phyloP scores from a whole-genome alignment of 2,113 vertebrate species.

The Xyrauchen texanus region DNA sequence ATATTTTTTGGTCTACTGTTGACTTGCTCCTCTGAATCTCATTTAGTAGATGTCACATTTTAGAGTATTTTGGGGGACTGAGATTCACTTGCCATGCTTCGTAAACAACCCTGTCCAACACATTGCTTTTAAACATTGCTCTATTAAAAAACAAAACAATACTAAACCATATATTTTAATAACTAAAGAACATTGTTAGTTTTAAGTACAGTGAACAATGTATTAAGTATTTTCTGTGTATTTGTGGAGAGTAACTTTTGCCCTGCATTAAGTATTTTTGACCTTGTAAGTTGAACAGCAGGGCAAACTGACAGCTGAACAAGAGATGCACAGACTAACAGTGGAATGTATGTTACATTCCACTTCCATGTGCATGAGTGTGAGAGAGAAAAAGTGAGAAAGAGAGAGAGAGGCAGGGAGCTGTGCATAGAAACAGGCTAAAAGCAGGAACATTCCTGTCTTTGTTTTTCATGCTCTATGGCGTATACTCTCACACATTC shows the following conservation, averaged over 20 bases:
- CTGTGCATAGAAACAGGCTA: constrained; percentile 35
- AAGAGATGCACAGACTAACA: constrained; percentile 34
- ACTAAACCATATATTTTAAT: no score
- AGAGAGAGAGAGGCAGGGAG: background rate
- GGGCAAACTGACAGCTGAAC: constrained; percentile 35
- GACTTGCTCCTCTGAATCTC: no score
- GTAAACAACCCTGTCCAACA: no score
- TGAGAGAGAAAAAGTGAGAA: background rate
- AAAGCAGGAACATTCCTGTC: constrained; percentile 34
- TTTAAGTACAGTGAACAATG: no score
- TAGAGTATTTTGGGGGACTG: no score
- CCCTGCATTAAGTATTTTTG: constrained; percentile 9
- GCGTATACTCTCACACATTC: constrained; percentile 11
- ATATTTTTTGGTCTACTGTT: no score
- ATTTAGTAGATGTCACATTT: no score
- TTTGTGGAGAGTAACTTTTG: background rate
- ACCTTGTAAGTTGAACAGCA: constrained; percentile 1
- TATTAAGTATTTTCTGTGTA: background rate
- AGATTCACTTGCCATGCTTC: no score
- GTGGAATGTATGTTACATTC: constrained; percentile 35
- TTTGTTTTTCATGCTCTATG: constrained; percentile 15
- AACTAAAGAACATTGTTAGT: no score
- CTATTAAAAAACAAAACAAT: no score
- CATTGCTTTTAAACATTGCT: no score
- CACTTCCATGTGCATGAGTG: constrained; percentile 12